A percentile compares a stretch with the other conserved stretches of the same genome.
Conservation (phyloP, 2,113 vertebrate genomes). For the Pelobates fuscus region DNA sequence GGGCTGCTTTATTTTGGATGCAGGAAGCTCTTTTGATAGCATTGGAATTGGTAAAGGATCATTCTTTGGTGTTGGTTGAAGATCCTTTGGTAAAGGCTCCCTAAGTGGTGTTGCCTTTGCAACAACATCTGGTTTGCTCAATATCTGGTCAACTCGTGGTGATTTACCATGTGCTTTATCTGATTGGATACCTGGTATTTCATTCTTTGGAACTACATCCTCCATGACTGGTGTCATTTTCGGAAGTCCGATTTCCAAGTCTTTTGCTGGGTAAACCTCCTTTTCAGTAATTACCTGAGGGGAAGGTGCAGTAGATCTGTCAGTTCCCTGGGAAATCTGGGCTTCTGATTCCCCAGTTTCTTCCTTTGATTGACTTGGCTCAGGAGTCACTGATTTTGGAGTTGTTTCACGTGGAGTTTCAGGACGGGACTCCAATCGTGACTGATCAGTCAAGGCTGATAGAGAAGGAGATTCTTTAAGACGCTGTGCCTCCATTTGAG, state of each 20-base stretch:
- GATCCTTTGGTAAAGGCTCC: background rate
- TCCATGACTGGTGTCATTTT: constrained; percentile 11
- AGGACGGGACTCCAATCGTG: constrained; percentile 71
- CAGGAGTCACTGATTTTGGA: constrained; percentile 59
- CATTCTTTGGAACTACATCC: constrained; percentile 2
- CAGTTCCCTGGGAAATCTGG: background rate
- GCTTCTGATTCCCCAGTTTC: background rate
- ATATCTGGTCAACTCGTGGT: background rate
- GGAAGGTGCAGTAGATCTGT: background rate
- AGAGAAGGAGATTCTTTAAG: constrained; percentile 91
- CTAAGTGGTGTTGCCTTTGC: background rate
- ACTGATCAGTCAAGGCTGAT: constrained; percentile 81
- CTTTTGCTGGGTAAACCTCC: background rate
- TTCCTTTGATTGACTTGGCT: constrained; percentile 45
- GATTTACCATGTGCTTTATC: background rate
- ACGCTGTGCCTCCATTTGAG: constrained; percentile 74
- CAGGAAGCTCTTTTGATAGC: background rate
- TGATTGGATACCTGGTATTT: constrained; percentile 9
- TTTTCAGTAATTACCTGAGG: background rate
- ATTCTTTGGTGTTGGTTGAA: background rate
- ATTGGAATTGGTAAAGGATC: background rate
- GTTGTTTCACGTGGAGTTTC: constrained; percentile 60
- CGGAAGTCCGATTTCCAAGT: constrained; percentile 7
- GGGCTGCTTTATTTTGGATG: background rate
- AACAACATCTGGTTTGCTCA: background rate